Evolutionary conservation across 2,797 vertebrate genomes (phyloP).

Genomic region (Lepus oiostolus): DNA sequence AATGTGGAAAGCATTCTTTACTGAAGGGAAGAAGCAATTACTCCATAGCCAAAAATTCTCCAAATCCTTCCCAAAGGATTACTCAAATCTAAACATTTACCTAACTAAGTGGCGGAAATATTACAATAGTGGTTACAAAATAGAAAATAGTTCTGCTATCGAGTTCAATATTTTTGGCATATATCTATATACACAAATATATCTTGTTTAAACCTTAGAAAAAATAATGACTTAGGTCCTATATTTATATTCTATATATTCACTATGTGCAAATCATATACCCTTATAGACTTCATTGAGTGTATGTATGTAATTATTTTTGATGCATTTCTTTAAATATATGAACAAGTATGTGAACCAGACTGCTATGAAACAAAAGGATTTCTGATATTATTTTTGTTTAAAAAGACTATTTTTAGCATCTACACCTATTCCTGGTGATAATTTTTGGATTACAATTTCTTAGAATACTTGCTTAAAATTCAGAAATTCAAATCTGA

Average conservation of each 20-base stretch:
- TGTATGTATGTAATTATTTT: not conserved
- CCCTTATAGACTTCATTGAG: not conserved
- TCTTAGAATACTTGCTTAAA: constrained; percentile 4
- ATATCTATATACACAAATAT: not conserved
- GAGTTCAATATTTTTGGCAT: not conserved
- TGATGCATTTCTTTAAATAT: not conserved
- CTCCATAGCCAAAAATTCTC: not conserved
- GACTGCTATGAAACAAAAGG: not conserved
- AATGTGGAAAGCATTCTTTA: not conserved
- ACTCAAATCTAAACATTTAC: not conserved
- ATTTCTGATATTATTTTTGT: not conserved
- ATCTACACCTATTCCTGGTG: not conserved
- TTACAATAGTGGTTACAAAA: not conserved
- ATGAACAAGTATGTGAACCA: not conserved
- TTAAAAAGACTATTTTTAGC: not conserved
- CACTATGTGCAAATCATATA: not conserved
- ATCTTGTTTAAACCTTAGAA: not conserved
- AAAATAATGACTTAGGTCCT: not conserved
- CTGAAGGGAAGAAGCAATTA: not conserved
- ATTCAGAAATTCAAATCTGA: not conserved
- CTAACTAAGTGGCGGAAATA: not conserved
- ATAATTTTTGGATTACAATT: not conserved
- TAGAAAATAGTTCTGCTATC: not conserved
- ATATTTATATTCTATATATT: not conserved
- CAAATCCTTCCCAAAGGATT: not conserved